A percentile compares a stretch with the other conserved stretches of the same genome.
These are phyloP conservation scores for Epistrophella euchroma DNA, from an alignment of 2,888 invertebrate genomes.

Conservation along the genomic window DNA sequence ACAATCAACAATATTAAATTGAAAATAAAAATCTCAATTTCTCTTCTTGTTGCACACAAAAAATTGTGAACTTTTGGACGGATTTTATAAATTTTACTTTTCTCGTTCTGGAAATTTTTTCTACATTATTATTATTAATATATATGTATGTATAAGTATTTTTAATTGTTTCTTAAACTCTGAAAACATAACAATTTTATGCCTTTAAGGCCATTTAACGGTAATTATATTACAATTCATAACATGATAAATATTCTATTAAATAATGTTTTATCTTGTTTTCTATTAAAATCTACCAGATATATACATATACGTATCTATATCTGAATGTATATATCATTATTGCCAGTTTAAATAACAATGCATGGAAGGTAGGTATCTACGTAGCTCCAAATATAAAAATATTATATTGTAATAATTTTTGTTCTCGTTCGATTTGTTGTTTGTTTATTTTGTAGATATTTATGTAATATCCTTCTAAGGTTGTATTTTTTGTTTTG, in stretches of 20 bases:
- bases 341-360: constrained; percentile 76
- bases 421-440: constrained; percentile 64
- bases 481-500: constrained; percentile 57
- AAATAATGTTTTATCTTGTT: constrained; percentile 72
- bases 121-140: constrained; percentile 44
- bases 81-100: constrained; percentile 71
- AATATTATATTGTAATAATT: constrained; percentile 77
- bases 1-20: constrained; percentile 68
- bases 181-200: constrained; percentile 83
- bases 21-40: constrained; percentile 68
- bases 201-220: constrained; percentile 78
- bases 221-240: constrained; percentile 76
- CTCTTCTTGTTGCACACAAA: constrained; percentile 70
- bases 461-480: constrained; percentile 60
- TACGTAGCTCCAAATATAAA: constrained; percentile 83
- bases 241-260: constrained; percentile 76
- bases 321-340: constrained; percentile 75
- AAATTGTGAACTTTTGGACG: constrained; percentile 77
- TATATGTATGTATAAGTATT: constrained; percentile 50
- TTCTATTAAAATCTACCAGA: constrained; percentile 73
- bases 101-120: constrained; percentile 69
- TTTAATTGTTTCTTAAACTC: constrained; percentile 80
- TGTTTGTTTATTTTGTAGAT: constrained; percentile 67
- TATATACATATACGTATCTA: constrained; percentile 72
- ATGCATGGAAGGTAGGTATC: constrained; percentile 82